Conservation (phyloP, 2,113 vertebrate genomes). For the Edolisoma coerulescens region DNA sequence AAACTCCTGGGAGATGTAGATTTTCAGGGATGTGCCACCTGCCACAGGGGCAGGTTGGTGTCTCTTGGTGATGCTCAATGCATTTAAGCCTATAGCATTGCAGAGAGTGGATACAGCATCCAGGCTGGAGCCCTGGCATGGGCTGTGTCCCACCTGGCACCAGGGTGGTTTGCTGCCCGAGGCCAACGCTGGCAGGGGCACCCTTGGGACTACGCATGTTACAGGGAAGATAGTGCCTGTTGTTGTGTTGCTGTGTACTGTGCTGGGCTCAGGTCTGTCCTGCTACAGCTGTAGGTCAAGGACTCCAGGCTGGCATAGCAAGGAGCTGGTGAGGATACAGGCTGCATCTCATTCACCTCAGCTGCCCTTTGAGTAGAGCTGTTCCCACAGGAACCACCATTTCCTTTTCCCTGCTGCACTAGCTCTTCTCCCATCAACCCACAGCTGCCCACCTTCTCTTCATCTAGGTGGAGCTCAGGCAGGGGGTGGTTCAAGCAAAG, state of each 20-base stretch:
- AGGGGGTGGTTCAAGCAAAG: neutral
- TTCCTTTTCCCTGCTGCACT: neutral
- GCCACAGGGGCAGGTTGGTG: neutral
- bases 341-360: neutral
- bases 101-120: neutral
- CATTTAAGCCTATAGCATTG: neutral
- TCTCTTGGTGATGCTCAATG: neutral
- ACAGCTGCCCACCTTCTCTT: neutral
- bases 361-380: neutral
- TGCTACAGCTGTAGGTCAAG: neutral
- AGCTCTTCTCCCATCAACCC: neutral
- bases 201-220: rapidly evolving
- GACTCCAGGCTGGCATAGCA: neutral
- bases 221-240: rapidly evolving
- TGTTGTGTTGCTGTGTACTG: neutral
- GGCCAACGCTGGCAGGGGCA: rapidly evolving
- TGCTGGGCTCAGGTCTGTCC: neutral
- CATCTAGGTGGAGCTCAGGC: neutral
- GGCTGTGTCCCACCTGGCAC: neutral
- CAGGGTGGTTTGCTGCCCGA: neutral
- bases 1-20: neutral
- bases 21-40: neutral
- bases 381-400: neutral
- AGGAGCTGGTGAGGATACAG: neutral
- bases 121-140: neutral